Evolutionary conservation across 2,888 invertebrate genomes (phyloP).

Genomic region (Lasioglossum leucozonium): DNA sequence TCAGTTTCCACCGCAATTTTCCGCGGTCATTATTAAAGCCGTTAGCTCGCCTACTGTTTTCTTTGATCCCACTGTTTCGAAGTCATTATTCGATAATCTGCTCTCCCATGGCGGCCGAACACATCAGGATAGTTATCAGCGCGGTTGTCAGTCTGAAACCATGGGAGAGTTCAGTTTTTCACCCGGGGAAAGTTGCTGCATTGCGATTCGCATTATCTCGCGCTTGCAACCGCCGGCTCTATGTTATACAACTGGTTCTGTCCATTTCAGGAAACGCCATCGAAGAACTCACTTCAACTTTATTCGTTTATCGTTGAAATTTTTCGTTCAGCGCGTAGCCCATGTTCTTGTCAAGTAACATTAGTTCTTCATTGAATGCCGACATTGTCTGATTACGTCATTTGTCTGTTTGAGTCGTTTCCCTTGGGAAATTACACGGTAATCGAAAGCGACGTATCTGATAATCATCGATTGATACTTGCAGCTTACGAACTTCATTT

Average conservation of each 20-base stretch:
- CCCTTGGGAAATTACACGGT: too few species aligned
- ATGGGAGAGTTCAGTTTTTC: conserved; percentile 39
- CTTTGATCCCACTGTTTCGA: not conserved
- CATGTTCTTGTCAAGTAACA: not conserved
- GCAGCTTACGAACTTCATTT: not conserved
- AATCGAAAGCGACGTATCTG: too few species aligned
- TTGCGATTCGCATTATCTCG: conserved; percentile 23
- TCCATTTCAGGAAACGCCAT: conserved; percentile 21
- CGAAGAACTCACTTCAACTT: not conserved
- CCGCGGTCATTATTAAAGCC: not conserved
- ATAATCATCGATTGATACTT: not conserved
- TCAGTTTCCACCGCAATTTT: not conserved
- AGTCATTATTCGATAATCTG: not conserved
- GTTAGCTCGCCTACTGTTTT: not conserved
- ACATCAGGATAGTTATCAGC: not conserved
- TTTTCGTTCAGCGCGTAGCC: not conserved
- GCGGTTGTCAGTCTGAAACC: not conserved
- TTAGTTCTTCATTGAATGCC: not conserved
- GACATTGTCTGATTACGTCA: too few species aligned
- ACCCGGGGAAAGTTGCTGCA: conserved; percentile 30
- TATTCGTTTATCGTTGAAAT: not conserved
- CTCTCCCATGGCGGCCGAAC: not conserved
- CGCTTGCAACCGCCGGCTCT: conserved; percentile 20
- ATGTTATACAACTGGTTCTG: conserved; percentile 12
- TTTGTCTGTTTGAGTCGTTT: too few species aligned